Evolutionary conservation across 2,888 invertebrate species (phyloP), one percentile per base, ranked within the genome.

Genomic region (Meganola albula): DNA sequence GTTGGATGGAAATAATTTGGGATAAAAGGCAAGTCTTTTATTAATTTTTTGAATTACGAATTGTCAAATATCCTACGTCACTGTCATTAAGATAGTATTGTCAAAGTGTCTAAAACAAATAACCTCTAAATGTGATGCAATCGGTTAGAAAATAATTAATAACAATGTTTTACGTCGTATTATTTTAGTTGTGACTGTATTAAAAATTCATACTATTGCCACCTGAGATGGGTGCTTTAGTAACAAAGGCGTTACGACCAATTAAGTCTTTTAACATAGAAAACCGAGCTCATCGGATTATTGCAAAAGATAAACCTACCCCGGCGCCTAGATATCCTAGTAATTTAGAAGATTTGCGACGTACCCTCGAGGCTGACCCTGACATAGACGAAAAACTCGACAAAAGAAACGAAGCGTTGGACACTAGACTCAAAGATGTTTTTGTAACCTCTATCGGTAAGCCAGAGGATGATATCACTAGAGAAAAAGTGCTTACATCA

Each of bases 231-330:
- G 93, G 93, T 53, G 90, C 89, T 74, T 84, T 89, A 54, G 78
- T 88, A 48, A 88, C 92, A 1, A 74, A 76, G 51, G 72, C 90
- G 27, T 73, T 85, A 12, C 78, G 90, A 39, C 91, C 92, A 10
- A 55, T 87, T 9, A 89, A 89, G 63, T 88, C 90, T 12, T 93
- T 90, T 54, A 94, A 95, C 73, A 87, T 92, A 2, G 94, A 93
- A 65, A 91, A 88, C 69, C 89, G 95, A 42, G 93, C 93, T 12
- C 90, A 91, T 54, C 90, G 90, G 54, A 73, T 91, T 10, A 88
- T 95, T 46, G 88, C 90, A 0, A 87, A 86, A 62, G 89, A 90
- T 24, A 92, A 92, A 63, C 84, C 83, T 8, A 88, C 84, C 3
- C 88, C 90, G 13, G 94, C 95, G n/a, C 95, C 95, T 0, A 88